Conservation (phyloP, 1,140 invertebrate genomes). For the Pseudomyrmex gracilis region DNA sequence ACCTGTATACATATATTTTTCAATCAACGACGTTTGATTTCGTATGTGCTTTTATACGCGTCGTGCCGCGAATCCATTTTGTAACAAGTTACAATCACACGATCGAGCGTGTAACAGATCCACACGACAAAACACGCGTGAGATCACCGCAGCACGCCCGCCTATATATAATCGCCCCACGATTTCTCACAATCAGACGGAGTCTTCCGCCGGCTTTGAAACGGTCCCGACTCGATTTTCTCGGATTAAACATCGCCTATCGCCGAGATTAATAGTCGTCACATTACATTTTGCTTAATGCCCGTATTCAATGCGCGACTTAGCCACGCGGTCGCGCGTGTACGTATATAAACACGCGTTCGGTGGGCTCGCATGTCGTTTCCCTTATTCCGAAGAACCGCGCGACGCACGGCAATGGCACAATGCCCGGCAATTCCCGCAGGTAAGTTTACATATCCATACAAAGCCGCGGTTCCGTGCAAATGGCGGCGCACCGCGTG, state of each 20-base stretch:
- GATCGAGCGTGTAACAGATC: constrained; percentile 22
- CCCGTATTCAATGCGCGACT: constrained; percentile 18
- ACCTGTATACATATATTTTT: neutral
- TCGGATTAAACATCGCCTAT: constrained; percentile 63
- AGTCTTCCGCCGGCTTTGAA: constrained; percentile 17
- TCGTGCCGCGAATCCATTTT: constrained; percentile 10
- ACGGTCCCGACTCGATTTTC: constrained; percentile 53
- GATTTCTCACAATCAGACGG: constrained; percentile 66
- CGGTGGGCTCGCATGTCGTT: constrained; percentile 64
- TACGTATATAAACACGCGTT: constrained; percentile 65
- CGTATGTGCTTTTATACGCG: neutral
- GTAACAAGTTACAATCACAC: constrained; percentile 32
- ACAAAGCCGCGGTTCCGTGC: constrained; percentile 73
- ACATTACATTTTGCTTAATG: constrained; percentile 54
- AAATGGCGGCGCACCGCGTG: constrained; percentile 64
- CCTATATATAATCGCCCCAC: constrained; percentile 41
- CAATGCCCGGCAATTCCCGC: constrained; percentile 77
- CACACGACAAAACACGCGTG: constrained; percentile 15
- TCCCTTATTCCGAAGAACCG: constrained; percentile 58
- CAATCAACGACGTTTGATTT: neutral
- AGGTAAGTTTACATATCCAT: constrained; percentile 81
- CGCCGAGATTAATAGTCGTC: constrained; percentile 62
- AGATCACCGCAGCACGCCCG: constrained; percentile 12
- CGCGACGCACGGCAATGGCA: too few species aligned
- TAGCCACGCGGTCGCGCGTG: constrained; percentile 45